These are phyloP conservation scores for Meta bourneti DNA, from an alignment of 2,888 invertebrate genomes.

Conservation along the genomic window DNA sequence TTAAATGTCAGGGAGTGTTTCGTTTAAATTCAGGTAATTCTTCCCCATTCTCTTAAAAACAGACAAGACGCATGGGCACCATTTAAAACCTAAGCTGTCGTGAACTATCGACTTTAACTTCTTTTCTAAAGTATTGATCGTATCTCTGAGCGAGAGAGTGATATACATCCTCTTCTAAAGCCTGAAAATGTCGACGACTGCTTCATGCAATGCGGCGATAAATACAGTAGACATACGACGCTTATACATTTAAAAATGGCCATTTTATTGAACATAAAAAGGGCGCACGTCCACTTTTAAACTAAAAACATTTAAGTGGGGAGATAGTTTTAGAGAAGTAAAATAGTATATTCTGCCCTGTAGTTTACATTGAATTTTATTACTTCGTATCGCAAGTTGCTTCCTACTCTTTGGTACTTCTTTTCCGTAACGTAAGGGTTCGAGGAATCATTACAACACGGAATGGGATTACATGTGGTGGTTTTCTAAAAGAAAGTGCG, in stretches of 20 bases:
- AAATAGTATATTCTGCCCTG: neutral
- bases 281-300: neutral
- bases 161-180: neutral
- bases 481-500: too few species aligned
- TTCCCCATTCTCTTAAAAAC: neutral
- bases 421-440: neutral
- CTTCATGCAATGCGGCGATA: neutral
- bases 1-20: neutral
- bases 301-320: neutral
- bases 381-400: neutral
- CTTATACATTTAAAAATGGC: neutral
- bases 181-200: neutral
- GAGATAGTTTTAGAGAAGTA: neutral
- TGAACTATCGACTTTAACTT: constrained; percentile 1
- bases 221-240: neutral
- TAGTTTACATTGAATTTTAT: neutral
- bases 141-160: neutral
- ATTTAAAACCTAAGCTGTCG: neutral
- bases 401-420: neutral
- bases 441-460: too few species aligned
- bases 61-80: neutral
- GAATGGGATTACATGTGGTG: too few species aligned
- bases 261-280: neutral
- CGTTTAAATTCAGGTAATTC: constrained; percentile 1
- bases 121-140: neutral